phyloP scores from a whole-genome alignment of 2,888 invertebrate species.

The Aspidapion aeneum region DNA sequence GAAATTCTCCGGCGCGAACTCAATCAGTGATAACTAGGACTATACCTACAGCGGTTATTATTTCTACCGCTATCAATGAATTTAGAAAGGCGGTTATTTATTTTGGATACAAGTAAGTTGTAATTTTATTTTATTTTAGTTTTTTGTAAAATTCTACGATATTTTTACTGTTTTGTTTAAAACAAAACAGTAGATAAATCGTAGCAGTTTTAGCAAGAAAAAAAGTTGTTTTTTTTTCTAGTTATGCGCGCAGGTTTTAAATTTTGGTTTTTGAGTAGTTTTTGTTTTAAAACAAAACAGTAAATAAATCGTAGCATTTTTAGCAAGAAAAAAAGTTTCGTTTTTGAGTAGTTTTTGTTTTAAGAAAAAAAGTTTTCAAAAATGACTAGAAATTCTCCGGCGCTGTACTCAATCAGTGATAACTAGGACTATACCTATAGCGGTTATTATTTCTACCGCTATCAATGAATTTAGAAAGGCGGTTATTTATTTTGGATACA shows the following conservation, averaged over 20 bases:
- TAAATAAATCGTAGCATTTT: no score
- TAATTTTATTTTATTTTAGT: background rate
- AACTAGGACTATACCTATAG: conserved; percentile 45
- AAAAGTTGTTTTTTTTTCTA: background rate
- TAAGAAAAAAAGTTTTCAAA: conserved; percentile 35
- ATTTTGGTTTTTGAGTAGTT: background rate
- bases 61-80: conserved; percentile 51
- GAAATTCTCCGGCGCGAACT: conserved; percentile 36
- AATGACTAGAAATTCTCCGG: conserved; percentile 31
- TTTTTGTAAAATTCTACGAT: background rate
- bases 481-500: conserved; percentile 51
- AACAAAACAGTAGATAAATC: background rate
- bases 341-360: conserved; percentile 38
- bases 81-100: conserved; percentile 49
- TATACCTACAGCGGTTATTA: conserved; percentile 49
- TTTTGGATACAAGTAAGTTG: conserved; percentile 52
- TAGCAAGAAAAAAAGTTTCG: background rate
- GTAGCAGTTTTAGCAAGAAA: background rate
- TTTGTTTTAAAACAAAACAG: no score
- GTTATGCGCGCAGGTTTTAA: background rate
- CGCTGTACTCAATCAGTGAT: conserved; percentile 40
- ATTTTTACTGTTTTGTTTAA: background rate
- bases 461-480: conserved; percentile 50
- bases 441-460: conserved; percentile 52
- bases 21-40: conserved; percentile 41